Percentiles rank a stretch among this genome's conserved stretches.
These are phyloP conservation scores for Diploscapter pachys DNA, from an alignment of 1,140 invertebrate genomes.

Conservation along the genomic window DNA sequence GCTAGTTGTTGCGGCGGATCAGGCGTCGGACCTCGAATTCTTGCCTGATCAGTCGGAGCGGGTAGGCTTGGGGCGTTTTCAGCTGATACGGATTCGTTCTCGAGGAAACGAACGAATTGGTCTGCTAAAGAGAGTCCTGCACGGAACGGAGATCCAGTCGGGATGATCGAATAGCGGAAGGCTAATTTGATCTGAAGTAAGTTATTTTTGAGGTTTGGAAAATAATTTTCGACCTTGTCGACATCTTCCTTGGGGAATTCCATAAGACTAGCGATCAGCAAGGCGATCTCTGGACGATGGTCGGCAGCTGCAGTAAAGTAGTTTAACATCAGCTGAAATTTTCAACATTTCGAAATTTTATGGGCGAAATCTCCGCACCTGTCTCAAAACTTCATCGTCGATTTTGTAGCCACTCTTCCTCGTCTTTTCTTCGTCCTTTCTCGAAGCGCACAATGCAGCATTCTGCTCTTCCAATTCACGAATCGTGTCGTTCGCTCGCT, in stretches of 20 bases:
- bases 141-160: not conserved
- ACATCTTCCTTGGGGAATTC: slow-evolving; percentile 37
- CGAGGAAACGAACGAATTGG: slow-evolving; percentile 29
- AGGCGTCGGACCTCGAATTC: no score
- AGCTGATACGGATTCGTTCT: slow-evolving; percentile 26
- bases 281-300: slow-evolving; percentile 34
- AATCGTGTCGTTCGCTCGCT: not conserved
- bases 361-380: no score
- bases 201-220: not conserved
- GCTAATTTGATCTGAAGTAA: not conserved
- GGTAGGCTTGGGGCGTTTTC: slow-evolving; percentile 29
- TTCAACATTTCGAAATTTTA: no score
- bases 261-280: slow-evolving; percentile 33
- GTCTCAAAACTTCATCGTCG: slow-evolving; percentile 31
- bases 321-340: slow-evolving; percentile 26
- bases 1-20: no score
- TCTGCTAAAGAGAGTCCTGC: slow-evolving; percentile 14
- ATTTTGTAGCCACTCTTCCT: slow-evolving; percentile 21
- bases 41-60: no score
- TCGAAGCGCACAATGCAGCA: no score
- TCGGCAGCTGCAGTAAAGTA: slow-evolving; percentile 35
- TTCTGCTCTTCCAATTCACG: no score
- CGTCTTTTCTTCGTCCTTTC: not conserved
- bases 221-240: slow-evolving; percentile 13
- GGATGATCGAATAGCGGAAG: slow-evolving; percentile 5